Base-by-base conservation (phyloP, 2,113 vertebrate species). In the Cairina moschata region DNA sequence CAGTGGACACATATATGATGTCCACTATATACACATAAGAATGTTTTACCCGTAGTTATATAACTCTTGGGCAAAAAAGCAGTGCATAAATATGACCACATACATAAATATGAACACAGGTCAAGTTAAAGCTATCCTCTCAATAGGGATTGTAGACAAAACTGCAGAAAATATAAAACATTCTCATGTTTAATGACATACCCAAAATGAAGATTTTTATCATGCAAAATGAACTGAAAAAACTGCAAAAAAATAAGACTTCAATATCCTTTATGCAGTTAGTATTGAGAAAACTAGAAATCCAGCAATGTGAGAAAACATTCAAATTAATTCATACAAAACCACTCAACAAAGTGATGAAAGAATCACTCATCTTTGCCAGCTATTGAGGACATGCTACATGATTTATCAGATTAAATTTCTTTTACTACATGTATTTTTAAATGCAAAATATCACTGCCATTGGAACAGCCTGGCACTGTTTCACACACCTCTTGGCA, bases 371-470 rank as follows among this genome's bases (percentile, higher is more conserved):
- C 40, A 59, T 67, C 52, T 91, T 84, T 92, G 22, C 68, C 80
- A 92, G 56, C 69, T 90, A 54, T 78, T 86, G 60, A 92, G 31
- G 52, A 63, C 48, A 48, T 28, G 55, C 16, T 75, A 67, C 46
- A 60, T 75, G 86, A 80, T 67, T 95, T 86, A 68, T 48, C 23
- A 75, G 34, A 72, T 86, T 86, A 86, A 86, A 93, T 23, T 95
- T 38, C 73, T 94, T 62, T 94, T 58, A 93, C 56, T 83, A 12
- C 8, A 28, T 91, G 34, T 44, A 74, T 91, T 92, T 88, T 92
- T 81, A 78, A 69, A 92, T 72, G 42, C 56, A 79, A 91, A 94
- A 66, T 71, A 71, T 84, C 55, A 58, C 18, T 68, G 73, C 72
- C 80, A 72, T 54, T 86, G 56, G n/a, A 92, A 65, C 32, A 86